Percentiles rank a stretch among this genome's conserved stretches.
Conservation (phyloP, 2,888 invertebrate species). For the Peribatodes rhomboidaria region DNA sequence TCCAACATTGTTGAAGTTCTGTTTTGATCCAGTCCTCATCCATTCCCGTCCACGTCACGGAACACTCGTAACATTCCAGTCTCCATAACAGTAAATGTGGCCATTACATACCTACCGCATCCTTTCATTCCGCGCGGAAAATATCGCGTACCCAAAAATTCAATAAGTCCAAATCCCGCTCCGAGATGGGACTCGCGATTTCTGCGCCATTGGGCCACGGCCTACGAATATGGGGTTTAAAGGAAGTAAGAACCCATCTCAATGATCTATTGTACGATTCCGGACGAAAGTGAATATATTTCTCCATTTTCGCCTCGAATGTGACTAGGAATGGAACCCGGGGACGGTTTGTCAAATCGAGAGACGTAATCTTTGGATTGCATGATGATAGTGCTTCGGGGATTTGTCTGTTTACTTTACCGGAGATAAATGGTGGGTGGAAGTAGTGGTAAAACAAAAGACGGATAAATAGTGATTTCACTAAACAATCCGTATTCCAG, state of each 20-base stretch:
- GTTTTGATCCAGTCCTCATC: conserved; percentile 31
- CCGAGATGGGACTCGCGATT: conserved; percentile 62
- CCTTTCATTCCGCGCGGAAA: conserved; percentile 57
- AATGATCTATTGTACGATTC: conserved; percentile 68
- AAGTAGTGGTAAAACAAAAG: background rate
- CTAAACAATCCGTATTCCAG: background rate
- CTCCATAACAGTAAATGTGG: conserved; percentile 46
- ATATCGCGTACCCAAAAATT: conserved; percentile 61
- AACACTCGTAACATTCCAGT: conserved; percentile 32
- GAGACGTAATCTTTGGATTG: conserved; percentile 36
- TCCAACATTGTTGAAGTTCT: conserved; percentile 8
- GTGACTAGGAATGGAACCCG: conserved; percentile 35
- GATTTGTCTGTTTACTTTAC: conserved; percentile 25
- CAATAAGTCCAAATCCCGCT: conserved; percentile 64
- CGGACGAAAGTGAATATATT: conserved; percentile 70
- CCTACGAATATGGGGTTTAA: conserved; percentile 57
- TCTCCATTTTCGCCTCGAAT: conserved; percentile 44
- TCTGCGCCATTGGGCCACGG: conserved; percentile 67
- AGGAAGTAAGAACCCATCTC: conserved; percentile 52
- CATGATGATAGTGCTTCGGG: conserved; percentile 15
- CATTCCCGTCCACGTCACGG: conserved; percentile 25
- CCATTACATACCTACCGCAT: conserved; percentile 58
- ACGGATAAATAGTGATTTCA: background rate
- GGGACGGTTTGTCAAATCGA: conserved; percentile 41
- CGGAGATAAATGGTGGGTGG: background rate